Base-by-base conservation (phyloP, 2,888 invertebrate species). In the Scaptomyza parva region DNA sequence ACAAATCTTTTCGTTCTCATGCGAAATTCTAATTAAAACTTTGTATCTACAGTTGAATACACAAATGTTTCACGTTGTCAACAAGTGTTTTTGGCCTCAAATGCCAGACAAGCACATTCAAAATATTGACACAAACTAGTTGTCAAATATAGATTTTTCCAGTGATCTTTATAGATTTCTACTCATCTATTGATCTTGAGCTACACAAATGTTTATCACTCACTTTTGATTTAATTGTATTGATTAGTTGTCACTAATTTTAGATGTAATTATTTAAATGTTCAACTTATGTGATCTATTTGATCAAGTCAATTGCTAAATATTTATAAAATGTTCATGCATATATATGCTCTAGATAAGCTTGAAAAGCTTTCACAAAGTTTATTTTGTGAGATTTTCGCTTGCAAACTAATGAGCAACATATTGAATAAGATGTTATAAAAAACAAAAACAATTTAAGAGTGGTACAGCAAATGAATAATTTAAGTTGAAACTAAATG, bases 41-140 rank as follows among this genome's bases (percentile, higher is more conserved):
- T 9, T 28, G 20, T 43, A 26, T 45, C 12, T 2, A 40, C 18
- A 62, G 28, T 37, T 12, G 8, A 54, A 33, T 54, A 20, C 60
- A 63, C 35, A 41, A 40, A 60, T 68, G 22, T 37, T 70, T 57
- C 55, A 48, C 55, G 54, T 44, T 65, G 80, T 64, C 76, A 79
- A 76, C 76, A 83, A 51, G 50, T 86, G 72, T 61, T 43, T 61
- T 43, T 62, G 64, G 35, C 37, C 4, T 20, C 39, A 37, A n/a
- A 24, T 17, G 17, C 7, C 12, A 9, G 33, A 33, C 18, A 39
- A 24, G 12, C 18, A n/a, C n/a, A 28, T 35, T 44, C 12, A 41
- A 47, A 63, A 47, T 57, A 60, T 59, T 57, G 51, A 43, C 50
- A 61, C 28, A 57, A 41, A 50, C 22, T 47, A n/a, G n/a, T 51